Base-by-base conservation (phyloP, 2,888 invertebrate species). In the Caenorhabditis parvicauda region DNA sequence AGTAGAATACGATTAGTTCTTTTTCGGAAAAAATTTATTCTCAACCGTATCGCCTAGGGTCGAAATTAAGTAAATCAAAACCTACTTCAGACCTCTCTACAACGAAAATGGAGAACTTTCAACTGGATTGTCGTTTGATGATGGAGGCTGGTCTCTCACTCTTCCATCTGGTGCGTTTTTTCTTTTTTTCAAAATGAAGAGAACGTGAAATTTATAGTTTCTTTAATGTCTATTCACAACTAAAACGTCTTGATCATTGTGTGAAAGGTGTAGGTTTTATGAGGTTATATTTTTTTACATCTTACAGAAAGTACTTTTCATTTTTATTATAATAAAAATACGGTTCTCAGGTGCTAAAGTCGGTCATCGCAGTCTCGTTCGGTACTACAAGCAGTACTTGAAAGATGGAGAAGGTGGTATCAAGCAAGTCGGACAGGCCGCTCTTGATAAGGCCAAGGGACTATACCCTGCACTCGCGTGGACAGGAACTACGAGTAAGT, bases 281-380 rank as follows among this genome's bases (percentile, higher is more conserved):
- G n/a, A n/a, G n/a, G n/a, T n/a, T n/a, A n/a, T n/a, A n/a, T n/a
- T n/a, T n/a, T n/a, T n/a, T n/a, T n/a, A n/a, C n/a, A n/a, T n/a
- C n/a, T n/a, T n/a, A n/a, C n/a, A n/a, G n/a, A n/a, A n/a, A n/a
- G n/a, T n/a, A n/a, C n/a, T n/a, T n/a, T n/a, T n/a, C n/a, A n/a
- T n/a, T n/a, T n/a, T 27, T 3, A 35, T 37, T 52, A 44, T 35
- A 24, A 6, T 19, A 29, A 35, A 5, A 21, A 19, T 7, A 19
- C 14, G 12, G 22, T 28, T 32, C 64, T 14, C 35, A 75, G 96
- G 96, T n/a, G 87, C 89, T 12, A 87, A 88, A 9, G 88, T 98
- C 59, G 96, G 96, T 0, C 96, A 98, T 83, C 86, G 96, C 52
- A 90, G 92, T 0, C 85, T 98, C 41, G 86, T 90, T 86, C 86